A percentile compares a stretch with the other conserved stretches of the same genome.
phyloP scores from a whole-genome alignment of 2,797 vertebrate species.

The Intellagama lesueurii region DNA sequence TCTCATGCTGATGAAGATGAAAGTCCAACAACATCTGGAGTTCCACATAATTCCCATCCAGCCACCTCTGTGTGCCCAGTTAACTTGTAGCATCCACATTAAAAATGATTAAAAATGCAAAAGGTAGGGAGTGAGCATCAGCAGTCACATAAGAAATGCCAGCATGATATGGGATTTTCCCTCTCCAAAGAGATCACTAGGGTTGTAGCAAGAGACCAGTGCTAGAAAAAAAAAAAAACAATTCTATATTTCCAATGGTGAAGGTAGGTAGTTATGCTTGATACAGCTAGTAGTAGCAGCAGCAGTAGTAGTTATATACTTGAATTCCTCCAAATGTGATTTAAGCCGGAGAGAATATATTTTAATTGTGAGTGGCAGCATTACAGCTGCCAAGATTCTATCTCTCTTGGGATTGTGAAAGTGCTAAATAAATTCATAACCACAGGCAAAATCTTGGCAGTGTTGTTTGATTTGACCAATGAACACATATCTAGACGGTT shows the following conservation, averaged over 20 bases:
- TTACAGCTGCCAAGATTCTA: conserved; percentile 44
- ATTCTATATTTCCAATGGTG: too few species aligned
- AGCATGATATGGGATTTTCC: too few species aligned
- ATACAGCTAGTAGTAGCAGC: too few species aligned
- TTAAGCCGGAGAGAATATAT: conserved; percentile 44
- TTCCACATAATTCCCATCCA: background rate
- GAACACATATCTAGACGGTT: background rate
- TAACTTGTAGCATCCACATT: background rate
- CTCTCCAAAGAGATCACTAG: too few species aligned
- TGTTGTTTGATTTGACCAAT: conserved; percentile 18
- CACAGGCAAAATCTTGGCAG: accelerated
- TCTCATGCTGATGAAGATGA: background rate
- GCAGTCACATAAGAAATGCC: background rate
- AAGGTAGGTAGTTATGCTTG: too few species aligned
- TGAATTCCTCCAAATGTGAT: too few species aligned
- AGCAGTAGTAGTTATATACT: too few species aligned
- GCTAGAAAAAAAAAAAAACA: too few species aligned
- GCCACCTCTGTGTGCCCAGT: too few species aligned
- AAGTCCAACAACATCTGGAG: background rate
- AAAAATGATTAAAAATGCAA: background rate
- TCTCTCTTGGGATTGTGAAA: background rate
- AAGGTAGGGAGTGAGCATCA: background rate
- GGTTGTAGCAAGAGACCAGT: background rate
- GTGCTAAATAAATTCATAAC: background rate
- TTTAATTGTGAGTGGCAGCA: conserved; percentile 42